Conservation (phyloP, 2,888 invertebrate species). For the Cataglyphis livida region DNA sequence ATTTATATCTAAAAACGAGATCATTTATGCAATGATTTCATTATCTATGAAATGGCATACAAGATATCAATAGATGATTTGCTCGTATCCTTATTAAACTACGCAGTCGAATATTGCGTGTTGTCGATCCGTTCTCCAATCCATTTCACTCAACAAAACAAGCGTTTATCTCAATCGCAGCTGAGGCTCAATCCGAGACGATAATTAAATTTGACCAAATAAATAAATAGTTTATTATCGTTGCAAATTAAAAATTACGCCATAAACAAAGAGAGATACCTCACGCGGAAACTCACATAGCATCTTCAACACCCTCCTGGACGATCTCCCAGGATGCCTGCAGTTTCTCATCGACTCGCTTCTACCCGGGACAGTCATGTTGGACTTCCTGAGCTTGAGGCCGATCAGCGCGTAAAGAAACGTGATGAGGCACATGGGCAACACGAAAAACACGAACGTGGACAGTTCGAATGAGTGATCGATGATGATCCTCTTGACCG, state of each 20-base stretch:
- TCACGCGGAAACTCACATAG: conserved; percentile 87
- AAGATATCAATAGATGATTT: background rate
- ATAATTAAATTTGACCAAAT: background rate
- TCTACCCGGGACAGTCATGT: conserved; percentile 76
- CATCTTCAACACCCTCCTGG: conserved; percentile 91
- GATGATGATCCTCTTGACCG: conserved; percentile 85
- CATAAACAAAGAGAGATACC: background rate
- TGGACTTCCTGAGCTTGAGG: conserved; percentile 86
- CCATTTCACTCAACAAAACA: background rate
- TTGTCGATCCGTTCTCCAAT: background rate
- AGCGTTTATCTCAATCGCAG: background rate
- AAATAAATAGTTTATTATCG: background rate
- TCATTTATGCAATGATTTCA: conserved; percentile 3
- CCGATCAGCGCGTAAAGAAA: conserved; percentile 87
- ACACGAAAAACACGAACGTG: conserved; percentile 88
- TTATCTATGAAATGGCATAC: background rate
- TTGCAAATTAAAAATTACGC: background rate
- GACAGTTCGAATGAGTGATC: conserved; percentile 88
- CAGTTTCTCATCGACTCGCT: conserved; percentile 61
- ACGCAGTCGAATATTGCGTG: background rate
- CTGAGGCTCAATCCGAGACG: background rate
- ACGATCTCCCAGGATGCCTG: conserved; percentile 87
- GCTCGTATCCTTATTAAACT: background rate
- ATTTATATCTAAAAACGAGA: background rate
- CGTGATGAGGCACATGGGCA: conserved; percentile 88